A percentile compares a stretch with the other conserved stretches of the same genome.
Conservation (phyloP, 2,797 vertebrate species). For the Spinus olivaceus region DNA sequence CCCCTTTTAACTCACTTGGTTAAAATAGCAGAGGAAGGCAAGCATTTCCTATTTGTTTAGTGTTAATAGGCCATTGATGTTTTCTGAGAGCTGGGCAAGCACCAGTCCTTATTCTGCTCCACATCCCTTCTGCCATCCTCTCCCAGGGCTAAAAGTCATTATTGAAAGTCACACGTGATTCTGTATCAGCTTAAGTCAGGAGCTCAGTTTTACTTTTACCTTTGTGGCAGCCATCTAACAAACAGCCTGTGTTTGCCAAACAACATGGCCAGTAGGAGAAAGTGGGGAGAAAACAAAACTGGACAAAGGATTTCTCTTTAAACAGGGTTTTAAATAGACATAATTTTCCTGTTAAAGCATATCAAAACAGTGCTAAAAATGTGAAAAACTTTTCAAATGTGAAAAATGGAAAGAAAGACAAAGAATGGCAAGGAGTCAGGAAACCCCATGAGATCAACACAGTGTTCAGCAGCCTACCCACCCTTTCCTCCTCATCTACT, state of each 20-base stretch:
- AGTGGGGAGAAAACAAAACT: neutral
- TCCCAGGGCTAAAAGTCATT: neutral
- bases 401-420: neutral
- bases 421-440: slow-evolving; percentile 5
- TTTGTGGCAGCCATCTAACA: neutral
- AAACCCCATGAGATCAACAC: neutral
- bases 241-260: slow-evolving; percentile 19
- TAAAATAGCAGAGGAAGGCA: neutral
- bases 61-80: neutral
- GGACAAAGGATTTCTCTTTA: neutral
- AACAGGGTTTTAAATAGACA: slow-evolving; percentile 1
- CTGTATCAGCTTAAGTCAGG: neutral
- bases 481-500: slow-evolving; percentile 1
- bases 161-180: neutral
- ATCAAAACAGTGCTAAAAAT: neutral
- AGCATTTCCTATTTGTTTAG: neutral
- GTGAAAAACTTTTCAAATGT: neutral
- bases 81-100: neutral
- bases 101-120: neutral
- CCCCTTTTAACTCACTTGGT: neutral
- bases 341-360: neutral
- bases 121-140: neutral
- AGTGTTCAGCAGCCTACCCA: neutral
- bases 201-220: slow-evolving; percentile 19
- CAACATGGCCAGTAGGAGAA: neutral